Base-by-base conservation (phyloP, 1,140 invertebrate genomes). In the Teleogryllus occipitalis region DNA sequence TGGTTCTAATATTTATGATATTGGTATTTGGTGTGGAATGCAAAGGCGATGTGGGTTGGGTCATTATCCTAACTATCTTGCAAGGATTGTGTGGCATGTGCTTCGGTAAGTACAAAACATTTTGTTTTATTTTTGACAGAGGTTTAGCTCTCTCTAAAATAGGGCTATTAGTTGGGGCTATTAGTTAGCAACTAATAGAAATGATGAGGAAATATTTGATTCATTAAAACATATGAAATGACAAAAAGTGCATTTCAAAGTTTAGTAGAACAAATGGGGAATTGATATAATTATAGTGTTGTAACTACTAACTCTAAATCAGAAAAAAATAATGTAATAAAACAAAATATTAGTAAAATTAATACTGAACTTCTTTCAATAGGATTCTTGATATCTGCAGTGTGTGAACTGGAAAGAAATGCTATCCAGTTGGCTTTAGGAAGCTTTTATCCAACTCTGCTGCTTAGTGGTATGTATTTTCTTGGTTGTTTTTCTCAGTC, bases 21-120 rank as follows among this genome's bases (percentile, higher is more conserved):
- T 88, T 91, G 0, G 90, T 96, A 27, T 97, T 97, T 83, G 88
- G 91, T 47, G 88, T 98, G 1, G 95, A 95, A 0, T 91, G 93
- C 81, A 90, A 91, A 72, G 97, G 97, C 10, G 90, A 92, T 12
- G 87, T 97, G 0, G 87, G 90, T 12, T 91, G 91, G 87, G 93
- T 98, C 0, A 88, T 94, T 0, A 82, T 91, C 0, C 87, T 98
- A 0, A 95, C 93, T 0, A 87, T 97, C 0, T 87, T 95, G 79
- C 93, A 94, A 86, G 96, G 96, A 7, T 85, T 97, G 0, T 96
- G 96, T 85, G 97, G 97, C 82, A 98, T 98, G 97, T 94, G 93
- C 81, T 97, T 97, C 83, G 94, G 94, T 89, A 82, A 85, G 85
- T 78, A 78, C 47, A 39, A 39, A 39, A 39, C 27, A 39, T 39